Conservation (phyloP, 2,797 vertebrate genomes). For the Austrolebias charrua region DNA sequence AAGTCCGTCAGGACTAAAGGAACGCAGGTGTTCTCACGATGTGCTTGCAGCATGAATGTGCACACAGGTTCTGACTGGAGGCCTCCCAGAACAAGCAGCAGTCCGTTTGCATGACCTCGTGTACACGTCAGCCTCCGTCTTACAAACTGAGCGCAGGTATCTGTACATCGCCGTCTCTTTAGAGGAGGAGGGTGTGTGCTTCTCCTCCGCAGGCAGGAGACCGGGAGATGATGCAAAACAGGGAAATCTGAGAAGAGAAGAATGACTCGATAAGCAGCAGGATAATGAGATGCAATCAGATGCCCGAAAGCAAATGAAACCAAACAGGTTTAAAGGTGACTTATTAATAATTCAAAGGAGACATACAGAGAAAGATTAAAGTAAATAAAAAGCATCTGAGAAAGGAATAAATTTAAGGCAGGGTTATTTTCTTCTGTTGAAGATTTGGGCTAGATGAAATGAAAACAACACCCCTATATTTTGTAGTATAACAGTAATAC, state of each 20-base stretch:
- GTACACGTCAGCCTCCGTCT: constrained; percentile 31
- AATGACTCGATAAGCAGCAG: constrained; percentile 30
- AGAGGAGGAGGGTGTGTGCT: constrained; percentile 60
- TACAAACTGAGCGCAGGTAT: constrained; percentile 47
- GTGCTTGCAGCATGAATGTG: constrained; percentile 48
- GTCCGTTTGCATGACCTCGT: constrained; percentile 50
- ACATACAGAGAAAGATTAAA: not conserved
- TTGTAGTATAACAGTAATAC: no score
- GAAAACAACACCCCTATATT: no score
- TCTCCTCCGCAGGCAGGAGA: constrained; percentile 81
- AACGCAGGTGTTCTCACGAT: constrained; percentile 37
- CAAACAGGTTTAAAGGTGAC: constrained; percentile 26
- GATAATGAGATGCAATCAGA: constrained; percentile 9
- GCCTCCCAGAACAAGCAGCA: constrained; percentile 49
- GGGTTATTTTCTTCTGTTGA: not conserved
- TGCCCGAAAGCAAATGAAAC: constrained; percentile 6
- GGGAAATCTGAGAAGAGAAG: constrained; percentile 66
- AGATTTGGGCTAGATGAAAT: no score
- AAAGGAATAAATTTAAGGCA: not conserved
- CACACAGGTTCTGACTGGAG: constrained; percentile 31
- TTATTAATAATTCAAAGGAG: constrained; percentile 22
- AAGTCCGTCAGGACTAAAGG: constrained; percentile 45
- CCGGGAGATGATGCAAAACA: constrained; percentile 74
- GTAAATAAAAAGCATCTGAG: not conserved
- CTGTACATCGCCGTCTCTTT: constrained; percentile 63